These are phyloP conservation scores for Deilephila porcellus DNA, from an alignment of 2,888 invertebrate species.

Conservation along the genomic window DNA sequence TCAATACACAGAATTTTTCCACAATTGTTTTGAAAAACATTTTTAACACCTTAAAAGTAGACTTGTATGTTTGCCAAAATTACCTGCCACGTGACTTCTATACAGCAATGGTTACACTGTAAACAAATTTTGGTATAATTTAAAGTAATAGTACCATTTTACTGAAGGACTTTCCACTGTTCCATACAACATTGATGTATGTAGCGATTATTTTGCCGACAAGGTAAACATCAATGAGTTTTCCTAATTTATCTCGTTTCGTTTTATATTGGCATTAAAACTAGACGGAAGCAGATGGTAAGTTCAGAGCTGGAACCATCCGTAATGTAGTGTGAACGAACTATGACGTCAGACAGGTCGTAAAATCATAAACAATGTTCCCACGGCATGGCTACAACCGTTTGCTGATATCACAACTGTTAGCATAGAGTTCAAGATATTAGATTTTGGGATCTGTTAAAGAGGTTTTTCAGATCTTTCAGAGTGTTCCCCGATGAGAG, in stretches of 20 bases:
- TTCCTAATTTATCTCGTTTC: too few relatives aligned
- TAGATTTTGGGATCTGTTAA: too few relatives aligned
- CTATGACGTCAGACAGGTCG: neutral
- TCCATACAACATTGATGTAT: too few relatives aligned
- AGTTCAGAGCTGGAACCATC: neutral
- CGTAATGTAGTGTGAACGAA: neutral
- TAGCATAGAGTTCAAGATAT: too few relatives aligned
- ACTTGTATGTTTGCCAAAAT: neutral
- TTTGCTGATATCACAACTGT: too few relatives aligned
- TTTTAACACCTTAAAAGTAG: slow-evolving; percentile 7
- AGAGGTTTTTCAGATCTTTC: neutral
- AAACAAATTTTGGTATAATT: neutral
- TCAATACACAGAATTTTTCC: slow-evolving; percentile 4
- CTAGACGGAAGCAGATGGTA: too few relatives aligned
- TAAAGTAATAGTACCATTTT: neutral
- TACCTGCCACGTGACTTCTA: neutral
- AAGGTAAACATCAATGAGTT: too few relatives aligned
- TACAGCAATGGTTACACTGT: neutral
- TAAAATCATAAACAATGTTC: neutral
- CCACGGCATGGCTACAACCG: neutral
- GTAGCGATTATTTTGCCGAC: too few relatives aligned
- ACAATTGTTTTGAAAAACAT: slow-evolving; percentile 1
- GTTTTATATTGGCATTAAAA: too few relatives aligned
- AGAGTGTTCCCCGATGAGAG: too few relatives aligned
- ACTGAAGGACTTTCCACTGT: too few relatives aligned